Conservation (phyloP, 2,797 vertebrate species). For the Microctenopoma stevenorrisi region DNA sequence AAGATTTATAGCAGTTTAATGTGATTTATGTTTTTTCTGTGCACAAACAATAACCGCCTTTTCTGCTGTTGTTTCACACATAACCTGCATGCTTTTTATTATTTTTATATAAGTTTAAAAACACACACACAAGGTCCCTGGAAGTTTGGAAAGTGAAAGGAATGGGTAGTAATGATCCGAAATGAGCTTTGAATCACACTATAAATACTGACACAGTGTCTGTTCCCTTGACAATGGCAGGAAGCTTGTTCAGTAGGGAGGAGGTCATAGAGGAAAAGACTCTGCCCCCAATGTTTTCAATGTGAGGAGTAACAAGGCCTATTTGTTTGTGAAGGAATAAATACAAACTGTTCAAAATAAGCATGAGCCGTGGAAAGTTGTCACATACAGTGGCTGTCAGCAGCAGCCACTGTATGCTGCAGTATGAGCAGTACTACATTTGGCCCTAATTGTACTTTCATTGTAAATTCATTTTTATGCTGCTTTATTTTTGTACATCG, state of each 20-base stretch:
- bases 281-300: slow-evolving; percentile 57
- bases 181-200: slow-evolving; percentile 35
- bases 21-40: neutral
- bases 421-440: neutral
- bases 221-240: slow-evolving; percentile 64
- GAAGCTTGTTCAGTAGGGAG: slow-evolving; percentile 72
- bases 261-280: slow-evolving; percentile 68
- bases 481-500: neutral
- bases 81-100: no score
- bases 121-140: neutral
- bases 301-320: slow-evolving; percentile 45
- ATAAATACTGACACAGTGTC: slow-evolving; percentile 59
- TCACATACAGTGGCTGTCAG: neutral
- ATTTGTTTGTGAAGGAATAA: slow-evolving; percentile 57
- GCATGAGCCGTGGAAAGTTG: slow-evolving; percentile 6
- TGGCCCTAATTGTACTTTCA: neutral
- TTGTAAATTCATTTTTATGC: neutral
- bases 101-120: neutral
- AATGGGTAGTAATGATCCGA: slow-evolving; percentile 3
- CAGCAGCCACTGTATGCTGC: neutral
- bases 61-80: neutral
- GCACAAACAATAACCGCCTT: neutral
- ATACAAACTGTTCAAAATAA: slow-evolving; percentile 41
- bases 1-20: neutral
- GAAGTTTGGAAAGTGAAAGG: slow-evolving; percentile 49